Base-by-base conservation (phyloP, 23 tunicate species). In the Halocynthia aurantium region DNA sequence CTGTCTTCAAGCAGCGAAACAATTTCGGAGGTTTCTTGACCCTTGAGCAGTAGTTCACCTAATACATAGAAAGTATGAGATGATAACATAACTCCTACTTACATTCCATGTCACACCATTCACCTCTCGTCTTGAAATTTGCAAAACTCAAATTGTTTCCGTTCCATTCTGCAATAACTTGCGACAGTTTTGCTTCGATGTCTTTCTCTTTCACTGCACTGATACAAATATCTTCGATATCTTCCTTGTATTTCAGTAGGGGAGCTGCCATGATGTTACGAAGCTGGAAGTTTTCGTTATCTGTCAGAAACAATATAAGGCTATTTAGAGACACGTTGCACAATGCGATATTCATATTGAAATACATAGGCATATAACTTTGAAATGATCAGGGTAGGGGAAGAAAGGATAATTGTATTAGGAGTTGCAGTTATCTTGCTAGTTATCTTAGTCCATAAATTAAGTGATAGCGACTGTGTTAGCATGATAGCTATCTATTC, bases 251-350 rank as follows among this genome's bases (percentile, higher is more conserved):
- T 71, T 89, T 79, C 53, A 96, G 84, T 71, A 96, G 76, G 5
- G 99, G 99, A 8, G 99, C 99, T 8, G 84, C 86, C 99, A 96
- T 89, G 78, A 96, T 86, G 84, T 89, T 83, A 53, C 99, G 89
- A 70, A 96, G 72, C 53, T 80, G 84, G 53, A 96, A 96, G 80
- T 89, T 85, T 69, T 96, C 99, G 71, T 89, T 91, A 20, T 96
- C 98, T 92, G 88, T 5, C 44, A 31, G 44, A 31, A 1, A 31
- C 44, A 31, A 31, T 31, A 31, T 31, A 4, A 31, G 44, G 44
- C 44, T 31, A 31, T 31, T 31, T 31, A 31, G 44, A 31, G 44
- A 31, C 44, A 31, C 4, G 44, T 4, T 31, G 44, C 44, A 31
- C n/a, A n/a, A n/a, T 31, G 4, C 44, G 4, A 4, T 31, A 31